phyloP scores from a whole-genome alignment of 2,888 invertebrate species.

The Sturmia bella region DNA sequence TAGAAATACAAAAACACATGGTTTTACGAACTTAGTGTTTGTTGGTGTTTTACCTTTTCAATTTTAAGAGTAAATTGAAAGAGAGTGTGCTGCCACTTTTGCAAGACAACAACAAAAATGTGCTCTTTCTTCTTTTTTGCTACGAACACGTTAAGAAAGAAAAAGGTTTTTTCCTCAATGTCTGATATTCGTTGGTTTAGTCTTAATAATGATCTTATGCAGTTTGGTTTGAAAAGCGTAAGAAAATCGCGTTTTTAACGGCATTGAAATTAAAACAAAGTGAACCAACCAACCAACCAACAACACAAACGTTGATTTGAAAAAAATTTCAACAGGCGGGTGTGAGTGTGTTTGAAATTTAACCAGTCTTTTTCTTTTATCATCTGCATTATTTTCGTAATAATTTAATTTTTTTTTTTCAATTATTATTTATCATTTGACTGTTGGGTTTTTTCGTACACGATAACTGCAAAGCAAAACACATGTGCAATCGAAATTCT shows the following conservation, averaged over 20 bases:
- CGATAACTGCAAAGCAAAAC: slow-evolving; percentile 6
- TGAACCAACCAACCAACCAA: slow-evolving; percentile 26
- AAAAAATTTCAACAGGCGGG: slow-evolving; percentile 8
- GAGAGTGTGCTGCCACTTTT: neutral
- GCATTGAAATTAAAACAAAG: neutral
- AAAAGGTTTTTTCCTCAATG: slow-evolving; percentile 62
- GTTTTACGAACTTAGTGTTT: slow-evolving; percentile 19
- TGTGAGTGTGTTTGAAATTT: slow-evolving; percentile 28
- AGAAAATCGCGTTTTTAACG: slow-evolving; percentile 48
- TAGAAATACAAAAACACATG: slow-evolving; percentile 58
- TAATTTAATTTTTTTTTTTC: slow-evolving; percentile 42
- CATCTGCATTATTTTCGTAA: slow-evolving; percentile 35
- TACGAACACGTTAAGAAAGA: slow-evolving; percentile 48
- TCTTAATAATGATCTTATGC: slow-evolving; percentile 69
- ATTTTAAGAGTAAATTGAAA: slow-evolving; percentile 32
- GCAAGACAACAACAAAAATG: neutral
- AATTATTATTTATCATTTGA: slow-evolving; percentile 38
- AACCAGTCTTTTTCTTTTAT: slow-evolving; percentile 39
- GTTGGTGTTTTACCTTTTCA: slow-evolving; percentile 9
- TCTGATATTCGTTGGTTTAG: slow-evolving; percentile 62
- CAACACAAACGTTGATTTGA: slow-evolving; percentile 36
- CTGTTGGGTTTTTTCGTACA: slow-evolving; percentile 31
- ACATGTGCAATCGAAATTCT: slow-evolving; percentile 48
- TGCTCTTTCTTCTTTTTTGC: neutral
- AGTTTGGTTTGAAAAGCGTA: slow-evolving; percentile 62